phyloP scores from a whole-genome alignment of 1,140 invertebrate species.

The Phocides pigmalion region DNA sequence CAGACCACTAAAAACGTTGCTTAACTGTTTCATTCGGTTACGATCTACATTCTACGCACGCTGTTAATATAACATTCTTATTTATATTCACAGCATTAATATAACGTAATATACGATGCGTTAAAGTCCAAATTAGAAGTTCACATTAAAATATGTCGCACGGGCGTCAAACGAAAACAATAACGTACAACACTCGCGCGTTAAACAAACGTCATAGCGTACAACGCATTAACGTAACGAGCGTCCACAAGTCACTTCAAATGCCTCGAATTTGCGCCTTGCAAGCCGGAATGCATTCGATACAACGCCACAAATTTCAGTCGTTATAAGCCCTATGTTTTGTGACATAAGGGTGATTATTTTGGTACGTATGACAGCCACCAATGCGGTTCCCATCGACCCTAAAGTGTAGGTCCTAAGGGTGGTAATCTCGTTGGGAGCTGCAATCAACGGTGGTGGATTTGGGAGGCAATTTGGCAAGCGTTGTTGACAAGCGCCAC shows the following conservation, averaged over 20 bases:
- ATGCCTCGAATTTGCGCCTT: slow-evolving; percentile 22
- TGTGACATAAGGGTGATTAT: slow-evolving; percentile 19
- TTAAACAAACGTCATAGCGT: slow-evolving; percentile 19
- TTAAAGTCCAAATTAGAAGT: no score
- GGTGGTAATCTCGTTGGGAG: slow-evolving; percentile 3
- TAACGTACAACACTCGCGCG: slow-evolving; percentile 1
- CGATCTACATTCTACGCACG: no score
- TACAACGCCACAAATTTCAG: slow-evolving; percentile 21
- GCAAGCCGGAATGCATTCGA: slow-evolving; percentile 28
- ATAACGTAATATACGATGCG: no score
- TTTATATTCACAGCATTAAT: no score
- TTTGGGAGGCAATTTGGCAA: slow-evolving; percentile 47
- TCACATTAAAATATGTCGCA: no score
- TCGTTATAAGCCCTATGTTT: slow-evolving; percentile 20
- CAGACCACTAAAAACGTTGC: no score
- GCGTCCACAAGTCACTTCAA: slow-evolving; percentile 26
- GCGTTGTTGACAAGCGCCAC: slow-evolving; percentile 40
- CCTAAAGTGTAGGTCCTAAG: slow-evolving; percentile 6
- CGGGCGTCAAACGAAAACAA: not conserved
- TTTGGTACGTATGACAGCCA: slow-evolving; percentile 1
- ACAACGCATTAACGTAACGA: slow-evolving; percentile 27
- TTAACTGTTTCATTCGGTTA: no score
- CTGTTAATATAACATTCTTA: no score
- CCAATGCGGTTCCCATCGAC: not conserved
- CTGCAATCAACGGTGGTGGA: slow-evolving; percentile 23